Evolutionary conservation across 30 jellyfish, hydroid and myxozoan genomes (phyloP), one percentile per base, ranked within the genome.

Genomic region (Chrysaora quinquecirrha): DNA sequence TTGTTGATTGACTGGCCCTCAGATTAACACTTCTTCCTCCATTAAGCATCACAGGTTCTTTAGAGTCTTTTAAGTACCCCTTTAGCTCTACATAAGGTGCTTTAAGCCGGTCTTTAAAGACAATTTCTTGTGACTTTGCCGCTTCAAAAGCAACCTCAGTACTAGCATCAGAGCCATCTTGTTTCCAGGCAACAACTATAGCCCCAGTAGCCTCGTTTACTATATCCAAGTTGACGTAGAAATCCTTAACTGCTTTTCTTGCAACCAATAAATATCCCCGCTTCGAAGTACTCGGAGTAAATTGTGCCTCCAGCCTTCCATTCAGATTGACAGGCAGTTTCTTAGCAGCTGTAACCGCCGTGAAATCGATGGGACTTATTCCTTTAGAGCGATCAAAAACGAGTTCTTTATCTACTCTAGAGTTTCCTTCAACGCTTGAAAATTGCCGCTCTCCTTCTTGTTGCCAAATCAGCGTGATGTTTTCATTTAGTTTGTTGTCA

Each of bases 241-340:
- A 82, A 62, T 82, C 85, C 14, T 52, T 49, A 10, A 70, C 92
- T 20, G 85, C 92, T 58, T 52, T 69, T 0, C 47, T 63, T 10
- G 73, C 35, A 9, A 24, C 24, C 79, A 82, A 29, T 7, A 14
- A 72, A 12, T 34, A 29, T 31, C 11, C 18, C 20, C 21, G 29
- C 20, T 61, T 69, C 33, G 6, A 28, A 48, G 62, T 50, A 56
- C 74, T 29, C 64, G 92, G 92, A 28, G 73, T 54, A 30, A 67
- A 19, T 21, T 20, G 50, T 6, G 16, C 69, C 4, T 56, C 80
- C 1, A 32, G 70, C 64, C 35, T 33, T 27, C 92, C 92, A 61
- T 82, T 82, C 33, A 82, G 66, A 2, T 69, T 82, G 16, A 82
- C 92, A 22, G 92, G 85, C 52, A 64, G 77, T 14, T 63, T 52